These are phyloP conservation scores for Battus philenor DNA, from an alignment of 1,140 invertebrate genomes.

Conservation along the genomic window DNA sequence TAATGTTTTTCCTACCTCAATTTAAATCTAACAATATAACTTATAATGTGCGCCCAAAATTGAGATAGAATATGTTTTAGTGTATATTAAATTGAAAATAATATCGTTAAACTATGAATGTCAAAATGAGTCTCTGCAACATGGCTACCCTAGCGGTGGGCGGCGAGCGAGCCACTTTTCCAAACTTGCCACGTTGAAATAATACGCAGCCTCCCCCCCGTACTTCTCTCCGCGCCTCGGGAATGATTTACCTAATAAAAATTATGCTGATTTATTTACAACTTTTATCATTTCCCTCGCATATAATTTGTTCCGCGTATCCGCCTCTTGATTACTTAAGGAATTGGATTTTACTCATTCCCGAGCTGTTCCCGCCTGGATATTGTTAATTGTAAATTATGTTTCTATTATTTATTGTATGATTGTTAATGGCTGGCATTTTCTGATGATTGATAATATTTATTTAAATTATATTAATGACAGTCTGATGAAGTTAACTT, in stretches of 20 bases:
- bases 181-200: conserved; percentile 27
- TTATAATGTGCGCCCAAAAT: too few relatives aligned
- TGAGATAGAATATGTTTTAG: too few relatives aligned
- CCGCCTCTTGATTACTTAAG: conserved; percentile 26
- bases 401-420: too few relatives aligned
- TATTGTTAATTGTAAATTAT: conserved; percentile 9
- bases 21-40: too few relatives aligned
- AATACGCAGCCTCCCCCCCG: conserved; percentile 20
- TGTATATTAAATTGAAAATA: neutral
- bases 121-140: conserved; percentile 6
- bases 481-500: too few relatives aligned
- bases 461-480: too few relatives aligned
- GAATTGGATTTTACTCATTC: conserved; percentile 14
- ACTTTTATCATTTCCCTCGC: conserved; percentile 41
- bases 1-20: too few relatives aligned
- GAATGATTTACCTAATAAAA: conserved; percentile 63
- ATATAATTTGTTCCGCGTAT: conserved; percentile 25
- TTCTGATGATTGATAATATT: too few relatives aligned
- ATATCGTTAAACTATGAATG: conserved; percentile 6
- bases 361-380: conserved; percentile 5
- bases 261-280: conserved; percentile 59
- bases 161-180: conserved; percentile 34
- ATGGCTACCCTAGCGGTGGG: conserved; percentile 20
- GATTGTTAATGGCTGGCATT: too few relatives aligned
- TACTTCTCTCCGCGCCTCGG: conserved; percentile 21